A percentile compares a stretch with the other conserved stretches of the same genome.
Conservation (phyloP, 2,113 vertebrate species). For the Melospiza melodia region DNA sequence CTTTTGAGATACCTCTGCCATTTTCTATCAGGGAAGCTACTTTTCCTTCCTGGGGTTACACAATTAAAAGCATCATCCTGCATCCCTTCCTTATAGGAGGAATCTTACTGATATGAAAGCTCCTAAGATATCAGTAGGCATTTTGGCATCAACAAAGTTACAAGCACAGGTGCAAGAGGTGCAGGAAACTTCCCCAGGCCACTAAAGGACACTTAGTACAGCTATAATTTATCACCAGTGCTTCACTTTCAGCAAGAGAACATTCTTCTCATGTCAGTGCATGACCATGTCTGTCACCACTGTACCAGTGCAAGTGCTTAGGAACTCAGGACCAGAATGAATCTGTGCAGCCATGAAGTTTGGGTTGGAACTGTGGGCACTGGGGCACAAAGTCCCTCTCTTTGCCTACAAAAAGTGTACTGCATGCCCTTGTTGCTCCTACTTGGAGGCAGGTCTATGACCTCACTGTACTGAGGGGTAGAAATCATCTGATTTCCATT, state of each 20-base stretch:
- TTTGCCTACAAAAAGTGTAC: not conserved
- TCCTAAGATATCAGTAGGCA: not conserved
- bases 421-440: not conserved
- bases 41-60: not conserved
- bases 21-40: not conserved
- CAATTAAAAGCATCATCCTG: not conserved
- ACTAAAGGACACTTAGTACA: not conserved
- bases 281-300: fast-evolving
- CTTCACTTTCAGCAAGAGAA: not conserved
- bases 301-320: fast-evolving
- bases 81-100: not conserved
- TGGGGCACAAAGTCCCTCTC: not conserved
- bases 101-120: not conserved
- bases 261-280: not conserved
- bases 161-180: not conserved
- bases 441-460: not conserved
- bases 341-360: not conserved
- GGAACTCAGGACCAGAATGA: not conserved
- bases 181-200: not conserved
- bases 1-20: not conserved
- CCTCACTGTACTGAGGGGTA: not conserved
- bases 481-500: conserved; percentile 2
- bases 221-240: not conserved
- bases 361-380: not conserved
- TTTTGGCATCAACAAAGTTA: not conserved